phyloP scores from a whole-genome alignment of 2,113 vertebrate species.

The Hoplias malabaricus region DNA sequence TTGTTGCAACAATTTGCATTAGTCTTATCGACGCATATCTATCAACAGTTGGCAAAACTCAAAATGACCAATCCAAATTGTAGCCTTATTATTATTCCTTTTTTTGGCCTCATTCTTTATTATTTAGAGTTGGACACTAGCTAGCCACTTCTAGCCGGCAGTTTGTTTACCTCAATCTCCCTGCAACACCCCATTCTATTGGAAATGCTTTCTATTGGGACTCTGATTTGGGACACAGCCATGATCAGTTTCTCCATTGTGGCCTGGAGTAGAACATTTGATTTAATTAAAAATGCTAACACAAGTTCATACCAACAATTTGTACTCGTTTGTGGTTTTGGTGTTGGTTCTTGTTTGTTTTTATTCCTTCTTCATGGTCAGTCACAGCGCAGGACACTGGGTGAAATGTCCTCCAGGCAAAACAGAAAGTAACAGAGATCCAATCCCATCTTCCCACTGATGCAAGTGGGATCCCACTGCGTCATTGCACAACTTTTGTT shows the following conservation, averaged over 20 bases:
- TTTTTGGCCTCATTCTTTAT: too few species aligned
- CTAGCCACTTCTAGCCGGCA: too few species aligned
- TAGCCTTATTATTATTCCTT: too few species aligned
- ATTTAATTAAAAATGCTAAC: background rate
- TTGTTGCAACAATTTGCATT: too few species aligned
- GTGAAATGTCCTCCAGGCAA: constrained; percentile 30
- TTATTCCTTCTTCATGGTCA: constrained; percentile 39
- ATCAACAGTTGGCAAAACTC: too few species aligned
- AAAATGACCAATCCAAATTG: too few species aligned
- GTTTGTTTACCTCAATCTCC: too few species aligned
- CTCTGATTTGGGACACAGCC: background rate
- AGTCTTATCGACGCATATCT: too few species aligned
- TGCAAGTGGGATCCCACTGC: constrained; percentile 46
- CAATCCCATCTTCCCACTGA: constrained; percentile 60
- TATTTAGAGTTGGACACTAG: too few species aligned
- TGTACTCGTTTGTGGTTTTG: background rate
- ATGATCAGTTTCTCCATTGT: background rate
- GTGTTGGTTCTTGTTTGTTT: constrained; percentile 23
- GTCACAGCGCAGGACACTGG: constrained; percentile 33
- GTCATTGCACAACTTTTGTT: constrained; percentile 55
- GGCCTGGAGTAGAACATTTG: background rate
- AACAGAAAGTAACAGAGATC: constrained; percentile 22
- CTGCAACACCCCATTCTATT: too few species aligned
- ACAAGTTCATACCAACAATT: constrained; percentile 28
- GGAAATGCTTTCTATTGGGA: too few species aligned